Base-by-base conservation (phyloP, 2,888 invertebrate genomes). In the Stenurella melanura region DNA sequence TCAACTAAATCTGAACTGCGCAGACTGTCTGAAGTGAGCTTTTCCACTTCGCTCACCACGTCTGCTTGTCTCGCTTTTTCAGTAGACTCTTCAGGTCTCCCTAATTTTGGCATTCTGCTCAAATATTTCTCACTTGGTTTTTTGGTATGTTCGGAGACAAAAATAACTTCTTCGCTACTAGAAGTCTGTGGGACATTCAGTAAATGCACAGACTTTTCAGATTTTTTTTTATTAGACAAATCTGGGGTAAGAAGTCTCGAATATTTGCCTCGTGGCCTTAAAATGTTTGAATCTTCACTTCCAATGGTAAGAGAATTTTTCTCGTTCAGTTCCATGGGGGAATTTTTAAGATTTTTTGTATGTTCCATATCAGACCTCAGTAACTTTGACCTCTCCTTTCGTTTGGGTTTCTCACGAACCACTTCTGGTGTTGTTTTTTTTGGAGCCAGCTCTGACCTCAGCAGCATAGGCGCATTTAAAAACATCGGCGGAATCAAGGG, bases 391-490 rank as follows among this genome's bases (percentile, higher is more conserved):
- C n/a, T 50, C n/a, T 50, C 50, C n/a, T 15, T 50, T n/a, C 50
- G n/a, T 50, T 50, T 54, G 18, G 66, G 54, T 50, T 30, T 57
- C n/a, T 57, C 56, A 1, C 6, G 61, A 15, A 21, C 26, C 5
- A 7, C 34, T 9, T 34, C 10, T 21, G 38, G 18, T 34, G 26
- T 63, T 18, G 64, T 30, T 21, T 71, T 71, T 11, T 68, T 57
- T 57, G 76, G 78, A 15, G 77, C 76, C 4, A 81, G 61, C 66
- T 81, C 81, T 2, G 80, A 80, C 68, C 81, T 77, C 11, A 81
- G 63, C 58, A 81, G 73, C 77, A 75, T 81, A 1, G 78, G 77
- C 10, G 78, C 72, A 68, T 81, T 78, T 57, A 81, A 74, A 56
- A 80, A 78, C 68, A 76, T 77, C 11, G 76, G 76, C 4, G 81